These are phyloP conservation scores for Salvelinus fontinalis DNA, from an alignment of 2,113 vertebrate species.

Conservation along the genomic window DNA sequence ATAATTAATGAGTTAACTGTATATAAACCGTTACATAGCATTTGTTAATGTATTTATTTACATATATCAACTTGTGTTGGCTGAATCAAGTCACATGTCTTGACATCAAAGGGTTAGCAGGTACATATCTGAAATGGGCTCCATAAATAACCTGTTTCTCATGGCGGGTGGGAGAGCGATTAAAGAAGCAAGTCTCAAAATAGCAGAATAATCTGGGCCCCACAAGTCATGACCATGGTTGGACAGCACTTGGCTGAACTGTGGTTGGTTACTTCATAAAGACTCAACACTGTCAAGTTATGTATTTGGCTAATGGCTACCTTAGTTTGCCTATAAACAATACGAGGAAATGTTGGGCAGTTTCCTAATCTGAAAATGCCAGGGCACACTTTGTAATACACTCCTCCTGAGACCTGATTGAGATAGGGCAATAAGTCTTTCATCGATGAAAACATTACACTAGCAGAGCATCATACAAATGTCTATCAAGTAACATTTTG, in stretches of 20 bases:
- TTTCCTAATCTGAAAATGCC: conserved; percentile 27
- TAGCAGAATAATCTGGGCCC: neutral
- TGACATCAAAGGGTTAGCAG: neutral
- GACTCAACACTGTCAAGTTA: conserved; percentile 21
- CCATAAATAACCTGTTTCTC: neutral
- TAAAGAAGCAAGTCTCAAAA: conserved; percentile 7
- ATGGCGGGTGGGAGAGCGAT: neutral
- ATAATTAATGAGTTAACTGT: too few relatives aligned
- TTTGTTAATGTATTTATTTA: too few relatives aligned
- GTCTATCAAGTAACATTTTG: neutral
- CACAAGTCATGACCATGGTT: conserved; percentile 1
- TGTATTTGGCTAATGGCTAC: conserved; percentile 6
- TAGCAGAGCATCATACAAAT: neutral
- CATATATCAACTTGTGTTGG: too few relatives aligned
- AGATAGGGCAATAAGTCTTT: neutral
- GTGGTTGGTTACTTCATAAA: neutral
- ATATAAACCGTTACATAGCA: too few relatives aligned
- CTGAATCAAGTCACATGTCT: neutral
- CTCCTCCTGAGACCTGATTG: too few relatives aligned
- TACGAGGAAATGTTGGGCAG: conserved; percentile 2
- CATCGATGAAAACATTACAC: neutral
- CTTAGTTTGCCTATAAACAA: neutral
- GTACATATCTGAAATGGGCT: neutral
- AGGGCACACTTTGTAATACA: too few relatives aligned
- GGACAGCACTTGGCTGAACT: neutral